These are phyloP conservation scores for Cantharis flavilabris DNA, from an alignment of 2,888 invertebrate species.

Conservation along the genomic window DNA sequence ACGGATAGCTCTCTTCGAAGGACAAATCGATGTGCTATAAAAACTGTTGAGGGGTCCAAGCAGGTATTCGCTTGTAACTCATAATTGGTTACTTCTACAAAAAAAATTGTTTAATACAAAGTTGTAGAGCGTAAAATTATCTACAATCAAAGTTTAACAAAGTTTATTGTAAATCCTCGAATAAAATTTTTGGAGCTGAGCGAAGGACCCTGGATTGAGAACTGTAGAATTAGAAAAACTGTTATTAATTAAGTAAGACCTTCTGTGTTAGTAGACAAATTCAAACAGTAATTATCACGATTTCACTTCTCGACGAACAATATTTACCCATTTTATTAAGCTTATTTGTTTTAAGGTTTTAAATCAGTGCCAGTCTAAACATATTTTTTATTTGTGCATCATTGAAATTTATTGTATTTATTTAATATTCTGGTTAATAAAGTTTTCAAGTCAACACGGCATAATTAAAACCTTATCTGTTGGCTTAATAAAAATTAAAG, in stretches of 20 bases:
- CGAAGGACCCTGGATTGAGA: not conserved
- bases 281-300: conserved; percentile 43
- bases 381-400: not conserved
- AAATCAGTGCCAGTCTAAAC: not conserved
- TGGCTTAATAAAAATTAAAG: not conserved
- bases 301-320: conserved; percentile 42
- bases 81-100: not conserved
- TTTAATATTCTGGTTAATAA: not conserved
- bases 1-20: not conserved
- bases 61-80: not conserved
- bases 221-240: not conserved
- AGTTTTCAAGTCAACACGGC: not conserved
- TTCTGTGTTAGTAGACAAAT: not conserved
- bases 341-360: not conserved
- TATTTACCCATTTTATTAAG: not conserved
- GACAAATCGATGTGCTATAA: not conserved
- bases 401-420: not conserved
- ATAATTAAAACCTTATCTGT: not conserved
- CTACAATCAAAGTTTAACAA: too few relatives aligned
- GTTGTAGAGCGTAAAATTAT: not conserved
- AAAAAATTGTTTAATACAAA: not conserved
- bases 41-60: not conserved
- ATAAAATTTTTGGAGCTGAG: too few relatives aligned
- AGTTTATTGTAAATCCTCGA: too few relatives aligned
- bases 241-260: not conserved